Conservation (phyloP, 1,140 invertebrate species). For the Polyergus mexicanus region DNA sequence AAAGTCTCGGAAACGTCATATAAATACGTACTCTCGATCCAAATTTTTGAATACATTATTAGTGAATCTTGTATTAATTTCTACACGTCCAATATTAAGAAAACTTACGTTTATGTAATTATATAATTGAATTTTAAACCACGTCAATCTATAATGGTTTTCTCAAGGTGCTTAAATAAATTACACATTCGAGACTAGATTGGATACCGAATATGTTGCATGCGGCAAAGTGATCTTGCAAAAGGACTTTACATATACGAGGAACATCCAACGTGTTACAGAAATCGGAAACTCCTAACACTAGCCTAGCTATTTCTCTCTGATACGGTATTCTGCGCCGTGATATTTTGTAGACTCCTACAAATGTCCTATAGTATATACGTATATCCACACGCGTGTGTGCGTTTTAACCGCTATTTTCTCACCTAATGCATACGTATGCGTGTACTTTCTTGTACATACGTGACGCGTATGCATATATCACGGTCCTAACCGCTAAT, state of each 20-base stretch:
- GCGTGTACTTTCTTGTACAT: not conserved
- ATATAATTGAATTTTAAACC: not conserved
- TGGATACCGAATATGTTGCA: constrained; percentile 21
- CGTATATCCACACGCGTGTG: constrained; percentile 23
- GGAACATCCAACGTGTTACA: constrained; percentile 73
- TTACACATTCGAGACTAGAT: not conserved
- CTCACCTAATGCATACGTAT: constrained; percentile 7
- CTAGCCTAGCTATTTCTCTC: constrained; percentile 76
- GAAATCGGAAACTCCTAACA: constrained; percentile 67
- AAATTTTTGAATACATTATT: not conserved
- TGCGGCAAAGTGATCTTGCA: not conserved
- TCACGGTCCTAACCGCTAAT: constrained; percentile 49
- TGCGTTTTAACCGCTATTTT: not conserved
- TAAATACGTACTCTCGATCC: not conserved
- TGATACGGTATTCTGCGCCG: constrained; percentile 66
- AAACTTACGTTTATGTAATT: no score
- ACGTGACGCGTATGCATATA: not conserved
- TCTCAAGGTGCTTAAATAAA: constrained; percentile 6
- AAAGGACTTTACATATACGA: constrained; percentile 40
- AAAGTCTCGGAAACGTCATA: not conserved
- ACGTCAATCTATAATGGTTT: not conserved
- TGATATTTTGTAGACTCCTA: constrained; percentile 71
- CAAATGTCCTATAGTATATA: constrained; percentile 65
- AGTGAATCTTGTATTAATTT: not conserved
- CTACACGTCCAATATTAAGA: not conserved